Percentiles rank a stretch among this genome's conserved stretches.
Conservation (phyloP, 2,797 vertebrate species). For the Adrianichthys oophorus region DNA sequence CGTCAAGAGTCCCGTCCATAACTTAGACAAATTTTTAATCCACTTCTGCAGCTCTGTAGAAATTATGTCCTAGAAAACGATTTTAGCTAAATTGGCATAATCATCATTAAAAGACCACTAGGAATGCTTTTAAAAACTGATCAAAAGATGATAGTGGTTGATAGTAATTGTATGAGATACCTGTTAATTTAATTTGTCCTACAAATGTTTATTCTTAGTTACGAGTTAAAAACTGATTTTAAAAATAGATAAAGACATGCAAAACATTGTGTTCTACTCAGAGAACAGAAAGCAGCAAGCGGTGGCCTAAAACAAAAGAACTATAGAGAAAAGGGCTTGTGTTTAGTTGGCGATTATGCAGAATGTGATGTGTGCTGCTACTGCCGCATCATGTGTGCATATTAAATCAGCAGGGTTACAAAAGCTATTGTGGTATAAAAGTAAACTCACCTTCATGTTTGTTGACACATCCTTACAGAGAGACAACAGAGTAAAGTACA, state of each 20-base stretch:
- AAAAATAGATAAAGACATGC: conserved; percentile 34
- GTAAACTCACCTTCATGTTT: conserved; percentile 78
- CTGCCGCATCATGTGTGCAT: conserved; percentile 30
- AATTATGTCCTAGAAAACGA: too few species aligned
- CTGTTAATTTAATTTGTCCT: not conserved
- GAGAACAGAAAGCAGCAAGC: conserved; percentile 55
- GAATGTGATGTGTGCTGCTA: conserved; percentile 40
- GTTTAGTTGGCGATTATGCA: conserved; percentile 47
- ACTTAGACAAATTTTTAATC: too few species aligned
- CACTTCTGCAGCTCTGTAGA: too few species aligned
- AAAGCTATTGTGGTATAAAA: conserved; percentile 52
- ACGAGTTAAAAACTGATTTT: not conserved
- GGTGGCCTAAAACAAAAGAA: conserved; percentile 30
- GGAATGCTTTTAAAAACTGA: too few species aligned
- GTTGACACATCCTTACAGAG: conserved; percentile 74
- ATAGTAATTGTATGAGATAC: not conserved
- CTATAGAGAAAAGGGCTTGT: conserved; percentile 24
- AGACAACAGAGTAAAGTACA: conserved; percentile 74
- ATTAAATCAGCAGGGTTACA: conserved; percentile 52
- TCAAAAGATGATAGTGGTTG: too few species aligned
- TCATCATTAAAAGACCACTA: too few species aligned
- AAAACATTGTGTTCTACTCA: conserved; percentile 27
- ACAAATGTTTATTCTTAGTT: not conserved
- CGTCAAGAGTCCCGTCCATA: too few species aligned
- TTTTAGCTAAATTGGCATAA: too few species aligned